These are phyloP conservation scores for Stichopus horrens DNA, from an alignment of 53 echinoderm and acorn worm species.

Conservation along the genomic window DNA sequence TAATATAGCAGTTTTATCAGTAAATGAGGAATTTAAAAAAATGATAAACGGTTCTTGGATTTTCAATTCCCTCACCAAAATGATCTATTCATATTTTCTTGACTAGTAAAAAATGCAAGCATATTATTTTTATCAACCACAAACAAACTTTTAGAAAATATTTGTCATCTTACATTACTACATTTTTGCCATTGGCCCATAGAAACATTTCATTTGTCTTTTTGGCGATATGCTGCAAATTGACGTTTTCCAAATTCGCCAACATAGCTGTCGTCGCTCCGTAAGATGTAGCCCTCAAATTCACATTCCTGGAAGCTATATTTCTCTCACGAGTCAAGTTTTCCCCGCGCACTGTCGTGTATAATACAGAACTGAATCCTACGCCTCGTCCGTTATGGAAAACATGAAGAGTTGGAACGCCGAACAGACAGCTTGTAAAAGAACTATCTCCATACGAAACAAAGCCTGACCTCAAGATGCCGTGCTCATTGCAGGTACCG, in stretches of 20 bases:
- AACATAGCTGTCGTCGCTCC: background rate
- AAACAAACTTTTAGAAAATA: too few species aligned
- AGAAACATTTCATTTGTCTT: too few species aligned
- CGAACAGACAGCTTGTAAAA: background rate
- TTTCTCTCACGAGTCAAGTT: background rate
- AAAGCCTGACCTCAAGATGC: background rate
- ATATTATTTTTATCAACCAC: too few species aligned
- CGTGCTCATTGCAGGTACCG: background rate
- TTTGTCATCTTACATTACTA: too few species aligned
- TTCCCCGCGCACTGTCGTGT: background rate
- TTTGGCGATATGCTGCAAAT: constrained; percentile 1
- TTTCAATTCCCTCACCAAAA: too few species aligned
- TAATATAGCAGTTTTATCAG: too few species aligned
- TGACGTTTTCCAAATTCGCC: constrained; percentile 6
- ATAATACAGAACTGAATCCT: background rate
- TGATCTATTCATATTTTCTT: too few species aligned
- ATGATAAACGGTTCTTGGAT: too few species aligned
- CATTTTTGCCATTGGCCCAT: too few species aligned
- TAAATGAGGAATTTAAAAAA: too few species aligned
- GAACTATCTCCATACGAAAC: background rate
- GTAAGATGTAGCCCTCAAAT: background rate
- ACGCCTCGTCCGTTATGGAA: constrained; percentile 13
- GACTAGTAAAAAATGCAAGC: too few species aligned
- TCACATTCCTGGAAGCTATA: background rate
- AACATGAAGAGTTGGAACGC: background rate